Evolutionary conservation across 2,888 invertebrate genomes (phyloP).

Genomic region (Eudemis profundana): DNA sequence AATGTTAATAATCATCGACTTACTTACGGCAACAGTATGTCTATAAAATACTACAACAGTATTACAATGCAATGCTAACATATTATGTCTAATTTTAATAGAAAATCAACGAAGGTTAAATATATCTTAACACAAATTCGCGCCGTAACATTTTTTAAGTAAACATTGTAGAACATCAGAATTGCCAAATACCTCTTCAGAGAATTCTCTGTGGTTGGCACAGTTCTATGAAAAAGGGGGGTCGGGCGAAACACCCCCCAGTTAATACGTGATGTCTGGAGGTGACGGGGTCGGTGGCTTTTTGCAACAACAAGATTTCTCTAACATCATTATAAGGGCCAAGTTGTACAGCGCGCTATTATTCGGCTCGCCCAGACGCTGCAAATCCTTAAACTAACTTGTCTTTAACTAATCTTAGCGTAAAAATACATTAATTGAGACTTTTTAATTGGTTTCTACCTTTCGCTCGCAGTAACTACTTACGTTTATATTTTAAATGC

Average conservation of each 20-base stretch:
- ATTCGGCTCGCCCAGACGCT: constrained; percentile 3
- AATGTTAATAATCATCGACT: too few relatives aligned
- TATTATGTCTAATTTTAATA: background rate
- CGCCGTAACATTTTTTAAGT: constrained; percentile 7
- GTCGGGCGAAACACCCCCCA: constrained; percentile 43
- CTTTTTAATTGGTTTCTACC: constrained; percentile 14
- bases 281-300: constrained; percentile 60
- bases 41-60: too few relatives aligned
- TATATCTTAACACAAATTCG: constrained; percentile 13
- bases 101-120: constrained; percentile 21
- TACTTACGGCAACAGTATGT: too few relatives aligned
- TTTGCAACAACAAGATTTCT: constrained; percentile 59
- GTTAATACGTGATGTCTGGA: constrained; percentile 62
- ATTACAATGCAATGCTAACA: too few relatives aligned
- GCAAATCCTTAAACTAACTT: constrained; percentile 27
- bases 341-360: constrained; percentile 44
- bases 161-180: constrained; percentile 19
- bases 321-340: constrained; percentile 53
- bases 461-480: background rate
- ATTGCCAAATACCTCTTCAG: constrained; percentile 29
- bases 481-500: background rate
- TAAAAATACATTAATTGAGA: constrained; percentile 7
- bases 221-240: constrained; percentile 35
- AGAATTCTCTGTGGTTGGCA: constrained; percentile 37
- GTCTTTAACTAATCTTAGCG: background rate